phyloP scores from a whole-genome alignment of 2,888 invertebrate species.

The Itoplectis maculator region DNA sequence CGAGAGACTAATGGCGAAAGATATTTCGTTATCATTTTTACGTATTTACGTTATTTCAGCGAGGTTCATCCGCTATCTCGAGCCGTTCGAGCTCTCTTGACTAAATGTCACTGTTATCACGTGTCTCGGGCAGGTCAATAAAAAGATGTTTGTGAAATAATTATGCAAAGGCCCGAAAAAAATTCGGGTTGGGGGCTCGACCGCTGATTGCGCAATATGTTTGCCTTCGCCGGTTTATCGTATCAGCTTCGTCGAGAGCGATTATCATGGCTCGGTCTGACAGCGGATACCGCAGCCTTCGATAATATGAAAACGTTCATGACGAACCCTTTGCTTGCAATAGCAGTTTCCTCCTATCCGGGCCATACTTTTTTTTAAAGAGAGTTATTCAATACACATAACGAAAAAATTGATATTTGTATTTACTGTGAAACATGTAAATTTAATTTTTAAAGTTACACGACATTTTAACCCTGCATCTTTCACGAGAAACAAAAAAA shows the following conservation, averaged over 20 bases:
- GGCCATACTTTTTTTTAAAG: conserved; percentile 66
- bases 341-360: conserved; percentile 70
- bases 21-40: conserved; percentile 24
- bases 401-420: neutral
- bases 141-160: conserved; percentile 22
- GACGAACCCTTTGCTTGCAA: conserved; percentile 70
- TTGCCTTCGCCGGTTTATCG: neutral
- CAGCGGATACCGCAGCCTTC: neutral
- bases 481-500: conserved; percentile 48
- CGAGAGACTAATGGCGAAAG: conserved; percentile 23
- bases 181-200: conserved; percentile 51
- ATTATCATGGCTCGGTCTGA: neutral
- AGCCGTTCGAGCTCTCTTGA: conserved; percentile 26
- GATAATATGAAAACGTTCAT: neutral
- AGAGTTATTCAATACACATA: neutral
- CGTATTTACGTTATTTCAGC: conserved; percentile 23
- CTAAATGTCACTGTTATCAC: conserved; percentile 54
- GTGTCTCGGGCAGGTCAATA: conserved; percentile 14
- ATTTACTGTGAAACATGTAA: neutral
- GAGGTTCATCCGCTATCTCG: conserved; percentile 35
- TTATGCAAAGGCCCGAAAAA: conserved; percentile 9
- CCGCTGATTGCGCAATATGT: conserved; percentile 15
- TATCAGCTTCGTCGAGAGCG: conserved; percentile 8
- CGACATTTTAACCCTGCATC: conserved; percentile 54
- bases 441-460: conserved; percentile 64